Base-by-base conservation (phyloP, 1,140 invertebrate species). In the Cheumatopsyche charites region DNA sequence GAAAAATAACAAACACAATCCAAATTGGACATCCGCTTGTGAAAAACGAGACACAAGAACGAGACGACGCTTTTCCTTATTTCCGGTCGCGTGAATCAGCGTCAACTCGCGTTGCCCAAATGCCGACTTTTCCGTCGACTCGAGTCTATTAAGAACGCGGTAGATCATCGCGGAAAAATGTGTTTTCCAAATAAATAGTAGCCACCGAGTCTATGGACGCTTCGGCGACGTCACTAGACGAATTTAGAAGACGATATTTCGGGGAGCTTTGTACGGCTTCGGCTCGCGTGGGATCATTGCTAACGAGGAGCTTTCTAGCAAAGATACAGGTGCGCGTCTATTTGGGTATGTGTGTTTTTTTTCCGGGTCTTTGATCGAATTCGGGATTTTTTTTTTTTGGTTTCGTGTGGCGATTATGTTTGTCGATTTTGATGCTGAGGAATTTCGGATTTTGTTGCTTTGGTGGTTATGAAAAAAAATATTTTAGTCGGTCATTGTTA, bases 181-280 rank as follows among this genome's bases (percentile, higher is more conserved):
- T 63, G 62, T 63, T 43, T 58, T 63, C 23, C 62, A 63, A 49
- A 49, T 49, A 49, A 19, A 49, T 19, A 49, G 45, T 19, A 49
- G 62, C 15, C 62, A 42, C 1, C 13, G 2, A 42, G 62, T 42
- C 62, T 42, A 29, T 41, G 26, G 29, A 43, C n/a, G 26, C 23
- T 13, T 3, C 29, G 9, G 62, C 17, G 29, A 63, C 62, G 62
- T 42, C 62, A 63, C 62, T n/a, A n/a, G n/a, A 63, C 62, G 5
- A 5, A 42, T 63, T 42, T 63, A 41, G 62, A 43, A 58, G 15
- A 13, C 1, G 1, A 25, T 25, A 58, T 58, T 58, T 23, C 21
- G 23, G 23, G 23, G 7, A 23, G 2, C 19, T 9, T 58, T 26
- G 55, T 58, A 58, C 2, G 1, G 13, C 55, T 25, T 52, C 19